A percentile compares a stretch with the other conserved stretches of the same genome.
phyloP scores from a whole-genome alignment of 2,113 vertebrate species.

The Lophius piscatorius region DNA sequence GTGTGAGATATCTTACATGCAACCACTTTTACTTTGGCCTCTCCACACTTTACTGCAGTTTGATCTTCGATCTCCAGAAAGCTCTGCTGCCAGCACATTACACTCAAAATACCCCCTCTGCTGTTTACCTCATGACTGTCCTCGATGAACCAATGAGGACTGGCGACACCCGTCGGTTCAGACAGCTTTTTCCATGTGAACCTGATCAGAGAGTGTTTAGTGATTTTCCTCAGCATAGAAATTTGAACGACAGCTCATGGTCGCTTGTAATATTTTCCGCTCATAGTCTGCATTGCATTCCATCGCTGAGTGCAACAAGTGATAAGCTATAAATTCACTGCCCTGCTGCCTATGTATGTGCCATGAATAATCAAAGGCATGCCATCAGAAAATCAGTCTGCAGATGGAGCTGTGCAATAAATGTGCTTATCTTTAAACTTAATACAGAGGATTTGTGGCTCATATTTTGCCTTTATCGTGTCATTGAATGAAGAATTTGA shows the following conservation, averaged over 20 bases:
- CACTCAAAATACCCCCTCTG: slow-evolving; percentile 42
- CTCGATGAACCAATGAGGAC: slow-evolving; percentile 34
- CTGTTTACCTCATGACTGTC: slow-evolving; percentile 49
- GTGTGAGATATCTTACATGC: slow-evolving; percentile 56
- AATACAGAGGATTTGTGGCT: slow-evolving; percentile 13
- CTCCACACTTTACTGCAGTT: slow-evolving; percentile 1
- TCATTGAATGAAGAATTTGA: background rate
- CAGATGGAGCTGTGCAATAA: slow-evolving; percentile 19
- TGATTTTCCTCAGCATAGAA: slow-evolving; percentile 51
- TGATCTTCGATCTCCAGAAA: slow-evolving; percentile 25
- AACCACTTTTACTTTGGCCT: slow-evolving; percentile 31
- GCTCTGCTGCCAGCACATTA: slow-evolving; percentile 45
- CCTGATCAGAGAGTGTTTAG: slow-evolving; percentile 61
- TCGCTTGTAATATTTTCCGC: slow-evolving; percentile 73
- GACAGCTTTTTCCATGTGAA: slow-evolving; percentile 52
- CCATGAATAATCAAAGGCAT: slow-evolving; percentile 59
- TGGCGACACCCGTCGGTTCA: slow-evolving; percentile 13
- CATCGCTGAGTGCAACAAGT: slow-evolving; percentile 52
- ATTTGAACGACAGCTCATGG: slow-evolving; percentile 58
- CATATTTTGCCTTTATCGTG: background rate
- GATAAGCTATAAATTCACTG: slow-evolving; percentile 78
- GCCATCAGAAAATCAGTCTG: slow-evolving; percentile 27
- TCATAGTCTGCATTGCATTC: slow-evolving; percentile 60
- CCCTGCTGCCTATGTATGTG: slow-evolving; percentile 58
- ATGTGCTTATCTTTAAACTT: slow-evolving; percentile 17